A percentile compares a stretch with the other conserved stretches of the same genome.
Evolutionary conservation across 2,888 invertebrate species (phyloP).

Genomic region (Meliscaeva auricollis): DNA sequence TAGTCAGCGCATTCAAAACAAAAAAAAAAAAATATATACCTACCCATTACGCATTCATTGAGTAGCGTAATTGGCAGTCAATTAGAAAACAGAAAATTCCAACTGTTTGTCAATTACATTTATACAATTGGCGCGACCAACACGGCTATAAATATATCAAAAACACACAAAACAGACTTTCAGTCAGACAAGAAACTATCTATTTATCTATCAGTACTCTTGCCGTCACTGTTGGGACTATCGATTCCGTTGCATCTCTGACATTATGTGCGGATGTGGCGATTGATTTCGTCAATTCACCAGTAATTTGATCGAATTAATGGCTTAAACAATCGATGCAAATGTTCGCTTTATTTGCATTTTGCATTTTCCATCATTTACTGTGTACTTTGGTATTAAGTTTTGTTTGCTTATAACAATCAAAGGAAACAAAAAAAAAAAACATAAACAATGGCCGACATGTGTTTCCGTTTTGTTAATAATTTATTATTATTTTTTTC

Average conservation of each 20-base stretch:
- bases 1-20: constrained; percentile 12
- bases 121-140: not conserved
- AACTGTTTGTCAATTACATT: constrained; percentile 39
- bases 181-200: not conserved
- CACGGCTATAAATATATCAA: constrained; percentile 31
- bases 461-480: constrained; percentile 56
- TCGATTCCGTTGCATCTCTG: constrained; percentile 51
- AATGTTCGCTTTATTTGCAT: constrained; percentile 22
- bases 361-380: not conserved
- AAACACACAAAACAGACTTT: constrained; percentile 7
- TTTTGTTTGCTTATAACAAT: not conserved
- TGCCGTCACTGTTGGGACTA: not conserved
- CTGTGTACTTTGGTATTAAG: not conserved
- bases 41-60: constrained; percentile 41
- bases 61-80: constrained; percentile 46
- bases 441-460: constrained; percentile 59
- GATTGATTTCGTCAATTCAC: constrained; percentile 41
- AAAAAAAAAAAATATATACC: too few species aligned
- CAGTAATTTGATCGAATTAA: constrained; percentile 58
- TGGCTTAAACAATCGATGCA: constrained; percentile 48
- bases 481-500: not conserved
- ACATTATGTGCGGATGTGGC: constrained; percentile 54
- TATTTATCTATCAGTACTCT: constrained; percentile 2
- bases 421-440: not conserved
- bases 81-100: constrained; percentile 54